A percentile compares a stretch with the other conserved stretches of the same genome.
These are phyloP conservation scores for Alectura lathami DNA, from an alignment of 2,113 vertebrate genomes.

Conservation along the genomic window DNA sequence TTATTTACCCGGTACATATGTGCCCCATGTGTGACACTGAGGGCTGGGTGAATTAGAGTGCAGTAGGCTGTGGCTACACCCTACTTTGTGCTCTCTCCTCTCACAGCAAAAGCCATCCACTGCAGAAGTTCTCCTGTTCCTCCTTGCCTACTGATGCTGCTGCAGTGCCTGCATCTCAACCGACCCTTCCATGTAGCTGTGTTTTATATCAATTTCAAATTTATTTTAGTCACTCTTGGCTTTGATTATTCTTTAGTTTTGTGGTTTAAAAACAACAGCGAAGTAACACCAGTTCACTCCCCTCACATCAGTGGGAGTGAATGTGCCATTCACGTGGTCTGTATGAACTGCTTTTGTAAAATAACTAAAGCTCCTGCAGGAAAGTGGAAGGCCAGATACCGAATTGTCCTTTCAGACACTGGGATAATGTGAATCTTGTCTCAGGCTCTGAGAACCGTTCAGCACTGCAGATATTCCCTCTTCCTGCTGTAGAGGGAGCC, in stretches of 20 bases:
- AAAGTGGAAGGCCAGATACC: neutral
- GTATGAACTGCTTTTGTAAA: neutral
- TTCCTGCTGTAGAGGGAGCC: slow-evolving; percentile 29
- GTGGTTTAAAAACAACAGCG: neutral
- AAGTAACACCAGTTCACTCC: neutral
- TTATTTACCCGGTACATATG: neutral
- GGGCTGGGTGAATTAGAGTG: neutral
- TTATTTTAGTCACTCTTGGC: neutral
- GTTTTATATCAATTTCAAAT: neutral
- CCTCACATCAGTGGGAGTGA: neutral
- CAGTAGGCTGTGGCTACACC: neutral
- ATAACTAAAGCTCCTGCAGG: neutral
- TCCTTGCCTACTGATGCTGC: neutral
- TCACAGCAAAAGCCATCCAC: neutral
- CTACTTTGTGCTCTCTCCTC: neutral
- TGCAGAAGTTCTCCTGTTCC: neutral
- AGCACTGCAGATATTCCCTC: neutral
- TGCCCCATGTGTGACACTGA: neutral
- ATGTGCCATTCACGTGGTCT: neutral
- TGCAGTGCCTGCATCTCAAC: neutral
- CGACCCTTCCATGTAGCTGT: neutral
- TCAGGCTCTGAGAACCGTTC: neutral
- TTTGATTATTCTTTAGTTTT: neutral
- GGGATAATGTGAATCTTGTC: neutral
- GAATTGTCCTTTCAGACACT: neutral